A percentile compares a stretch with the other conserved stretches of the same genome.
Evolutionary conservation across 2,888 invertebrate species (phyloP).

Genomic region (Caenorhabditis virilis): DNA sequence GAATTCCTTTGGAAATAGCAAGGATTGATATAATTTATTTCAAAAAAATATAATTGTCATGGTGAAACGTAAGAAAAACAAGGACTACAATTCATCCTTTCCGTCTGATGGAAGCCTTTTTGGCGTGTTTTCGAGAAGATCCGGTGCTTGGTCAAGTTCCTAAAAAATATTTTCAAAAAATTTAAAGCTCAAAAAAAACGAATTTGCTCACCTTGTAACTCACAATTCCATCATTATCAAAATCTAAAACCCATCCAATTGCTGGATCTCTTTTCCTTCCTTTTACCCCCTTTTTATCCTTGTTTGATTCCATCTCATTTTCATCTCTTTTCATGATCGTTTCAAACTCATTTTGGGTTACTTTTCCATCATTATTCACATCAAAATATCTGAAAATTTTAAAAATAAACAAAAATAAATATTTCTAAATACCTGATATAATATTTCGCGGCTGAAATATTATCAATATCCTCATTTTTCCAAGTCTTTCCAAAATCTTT

Average conservation of each 20-base stretch:
- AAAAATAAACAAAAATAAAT: not conserved
- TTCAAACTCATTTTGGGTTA: constrained; percentile 53
- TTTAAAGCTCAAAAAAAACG: not conserved
- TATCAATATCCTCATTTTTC: constrained; percentile 68
- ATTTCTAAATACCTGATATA: constrained; percentile 56
- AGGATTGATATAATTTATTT: too few species aligned
- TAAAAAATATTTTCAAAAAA: not conserved
- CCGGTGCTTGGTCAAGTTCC: constrained; percentile 32
- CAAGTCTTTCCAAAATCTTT: constrained; percentile 66
- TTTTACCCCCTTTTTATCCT: constrained; percentile 50
- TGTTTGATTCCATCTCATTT: constrained; percentile 43
- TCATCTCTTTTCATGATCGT: constrained; percentile 56
- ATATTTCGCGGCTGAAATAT: constrained; percentile 59
- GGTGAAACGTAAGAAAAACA: too few species aligned
- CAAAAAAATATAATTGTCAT: too few species aligned
- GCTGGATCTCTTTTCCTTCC: constrained; percentile 64
- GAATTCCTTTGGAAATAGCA: too few species aligned
- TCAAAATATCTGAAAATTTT: constrained; percentile 64
- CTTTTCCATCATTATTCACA: constrained; percentile 54
- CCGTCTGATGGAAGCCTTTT: constrained; percentile 13
- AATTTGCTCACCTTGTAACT: constrained; percentile 48
- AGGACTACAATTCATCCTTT: constrained; percentile 22
- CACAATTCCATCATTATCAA: constrained; percentile 67
- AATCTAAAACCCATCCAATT: constrained; percentile 68
- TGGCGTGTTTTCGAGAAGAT: constrained; percentile 37